These are phyloP conservation scores for Salvelinus alpinus DNA, from an alignment of 2,113 vertebrate genomes.

Conservation along the genomic window DNA sequence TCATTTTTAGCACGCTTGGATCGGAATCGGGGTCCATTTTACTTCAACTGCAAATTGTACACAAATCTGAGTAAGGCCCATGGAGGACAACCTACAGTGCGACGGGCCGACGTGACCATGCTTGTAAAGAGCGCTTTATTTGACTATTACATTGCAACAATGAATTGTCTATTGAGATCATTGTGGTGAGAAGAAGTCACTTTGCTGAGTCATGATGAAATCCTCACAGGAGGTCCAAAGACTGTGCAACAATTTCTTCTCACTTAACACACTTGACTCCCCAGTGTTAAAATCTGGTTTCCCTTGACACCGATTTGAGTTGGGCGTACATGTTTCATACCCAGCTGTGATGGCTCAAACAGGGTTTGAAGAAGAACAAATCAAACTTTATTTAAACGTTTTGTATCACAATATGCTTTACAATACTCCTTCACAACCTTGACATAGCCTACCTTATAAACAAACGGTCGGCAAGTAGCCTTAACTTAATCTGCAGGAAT, in stretches of 20 bases:
- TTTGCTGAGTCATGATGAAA: not conserved
- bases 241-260: not conserved
- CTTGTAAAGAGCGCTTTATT: not conserved
- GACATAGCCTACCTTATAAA: not conserved
- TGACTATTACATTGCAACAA: not conserved
- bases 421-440: not conserved
- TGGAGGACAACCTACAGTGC: not conserved
- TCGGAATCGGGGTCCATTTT: too few species aligned
- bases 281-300: not conserved
- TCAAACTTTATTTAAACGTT: not conserved
- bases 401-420: too few species aligned
- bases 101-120: too few species aligned
- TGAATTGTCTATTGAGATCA: not conserved
- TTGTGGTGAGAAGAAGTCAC: not conserved
- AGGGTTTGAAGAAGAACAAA: too few species aligned
- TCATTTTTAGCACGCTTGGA: too few species aligned
- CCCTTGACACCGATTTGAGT: too few species aligned
- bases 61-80: not conserved
- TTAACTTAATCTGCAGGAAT: not conserved
- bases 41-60: too few species aligned
- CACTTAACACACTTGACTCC: not conserved
- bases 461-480: not conserved
- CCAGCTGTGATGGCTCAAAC: too few species aligned
- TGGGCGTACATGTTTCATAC: too few species aligned
- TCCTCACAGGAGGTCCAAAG: not conserved